Base-by-base conservation (phyloP, 53 echinoderm and acorn worm genomes). In the Stichopus horrens region DNA sequence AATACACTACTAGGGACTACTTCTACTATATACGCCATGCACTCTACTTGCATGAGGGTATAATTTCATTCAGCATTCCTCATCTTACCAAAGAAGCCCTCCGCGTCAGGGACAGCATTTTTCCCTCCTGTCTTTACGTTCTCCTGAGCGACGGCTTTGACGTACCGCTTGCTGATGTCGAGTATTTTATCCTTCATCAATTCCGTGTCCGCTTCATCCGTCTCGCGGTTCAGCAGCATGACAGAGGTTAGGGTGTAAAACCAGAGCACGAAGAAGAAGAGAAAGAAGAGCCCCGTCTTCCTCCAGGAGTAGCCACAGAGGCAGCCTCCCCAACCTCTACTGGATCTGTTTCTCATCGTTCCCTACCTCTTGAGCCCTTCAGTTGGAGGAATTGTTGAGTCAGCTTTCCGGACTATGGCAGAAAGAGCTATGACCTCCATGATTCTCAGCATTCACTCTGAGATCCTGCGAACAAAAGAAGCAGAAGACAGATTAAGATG, bases 161-260 rank as follows among this genome's bases (percentile, higher is more conserved):
- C 94, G 88, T 97, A 97, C 58, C 86, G 58, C 74, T 97, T 94
- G 88, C 98, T 97, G 23, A 92, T 86, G 23, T 94, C 95, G 23
- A 97, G 71, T 53, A 97, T 97, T 23, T 94, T 88, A 21, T 89
- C 74, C 56, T 92, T 90, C 22, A 97, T 86, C 71, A 90, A 79
- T 55, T 92, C 91, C 73, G 95, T 95, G 84, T 97, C 93, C 9
- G 91, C 90, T 57, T 89, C 23, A 0, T 89, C 89, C 13, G 91
- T 91, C 23, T 95, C 84, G 6, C 89, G 83, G 18, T 63, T 91
- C 74, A 89, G 89, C 85, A 93, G 83, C 21, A 89, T 67, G 81
- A 91, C 93, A 90, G 91, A 92, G 77, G 90, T 95, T 51, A 95
- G 88, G 5, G 90, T 91, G 80, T 91, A 95, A 11, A 91, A 89